Evolutionary conservation across 2,888 invertebrate species (phyloP), one percentile per base, ranked within the genome.

Genomic region (Drosophila quasianomalipes): DNA sequence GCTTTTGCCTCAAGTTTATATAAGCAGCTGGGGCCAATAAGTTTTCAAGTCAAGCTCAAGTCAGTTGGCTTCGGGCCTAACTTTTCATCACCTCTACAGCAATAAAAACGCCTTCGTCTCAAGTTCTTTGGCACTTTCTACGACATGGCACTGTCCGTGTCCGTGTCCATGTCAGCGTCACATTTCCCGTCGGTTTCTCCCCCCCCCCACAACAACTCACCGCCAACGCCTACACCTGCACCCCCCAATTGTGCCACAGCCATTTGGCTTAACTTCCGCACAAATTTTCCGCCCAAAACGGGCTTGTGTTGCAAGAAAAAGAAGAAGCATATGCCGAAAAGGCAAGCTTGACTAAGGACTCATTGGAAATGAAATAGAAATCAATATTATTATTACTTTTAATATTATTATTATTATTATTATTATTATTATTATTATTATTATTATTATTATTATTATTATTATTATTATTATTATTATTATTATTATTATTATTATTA

Each of bases 11-110:
- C 78, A 78, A 77, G 62, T 74, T 75, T 79, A 75, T 79, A 47
- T 62, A 74, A 72, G 65, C 77, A 78, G 66, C 65, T 76, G 62
- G 52, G 57, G 35, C 67, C 66, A 70, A 79, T 76, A 80, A 80
- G 79, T 79, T 79, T 67, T 33, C 71, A 68, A 71, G 70, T 66
- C 59, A 74, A 77, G 70, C 59, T 70, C 69, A 31, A 65, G 47
- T 39, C 26, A 47, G 37, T 60, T 70, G 66, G 12, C 28, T 39
- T 73, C 72, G 73, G 67, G 73, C 63, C 41, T 59, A 76, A 76
- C 73, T 76, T 69, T 70, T 60, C 73, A 69, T 61, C 80, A 79
- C 70, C 70, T 79, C 69, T 35, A 22, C 44, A 9, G 67, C 67
- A 61, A 67, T 58, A 52, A 72, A 65, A 73, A 44, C 52, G 73